phyloP scores from a whole-genome alignment of 2,113 vertebrate species.

The Callocephalon fimbriatum region DNA sequence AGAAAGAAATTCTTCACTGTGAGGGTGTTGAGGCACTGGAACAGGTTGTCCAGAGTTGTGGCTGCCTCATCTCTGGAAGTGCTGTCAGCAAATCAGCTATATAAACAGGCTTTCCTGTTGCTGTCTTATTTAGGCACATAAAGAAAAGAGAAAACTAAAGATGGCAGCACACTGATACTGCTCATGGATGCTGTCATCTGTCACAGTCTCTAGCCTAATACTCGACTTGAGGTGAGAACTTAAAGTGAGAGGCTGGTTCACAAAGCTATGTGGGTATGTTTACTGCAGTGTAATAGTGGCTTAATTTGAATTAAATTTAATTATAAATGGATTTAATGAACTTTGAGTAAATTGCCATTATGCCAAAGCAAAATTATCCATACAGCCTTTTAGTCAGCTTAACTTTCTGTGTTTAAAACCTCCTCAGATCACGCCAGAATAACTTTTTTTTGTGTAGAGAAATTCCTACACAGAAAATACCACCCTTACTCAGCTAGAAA shows the following conservation, averaged over 20 bases:
- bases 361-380: slow-evolving; percentile 7
- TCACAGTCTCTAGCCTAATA: background rate
- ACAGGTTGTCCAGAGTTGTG: background rate
- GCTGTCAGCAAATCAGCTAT: background rate
- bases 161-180: slow-evolving; percentile 22
- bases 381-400: background rate
- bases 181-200: background rate
- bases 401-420: background rate
- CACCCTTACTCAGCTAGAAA: background rate
- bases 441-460: background rate
- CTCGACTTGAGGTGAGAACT: background rate
- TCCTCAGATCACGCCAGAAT: background rate
- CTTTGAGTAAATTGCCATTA: slow-evolving; percentile 34
- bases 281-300: background rate
- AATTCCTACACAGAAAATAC: background rate
- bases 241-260: background rate
- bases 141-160: slow-evolving; percentile 34
- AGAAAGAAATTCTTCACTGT: background rate
- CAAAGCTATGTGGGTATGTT: background rate
- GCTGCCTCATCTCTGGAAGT: background rate
- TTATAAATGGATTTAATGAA: slow-evolving; percentile 65
- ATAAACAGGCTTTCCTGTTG: background rate
- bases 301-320: slow-evolving; percentile 38
- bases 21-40: background rate
- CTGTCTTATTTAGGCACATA: slow-evolving; percentile 26